Percentiles rank a stretch among this genome's conserved stretches.
phyloP scores from a whole-genome alignment of 2,888 invertebrate species.

The Acanthosepion pharaonis region DNA sequence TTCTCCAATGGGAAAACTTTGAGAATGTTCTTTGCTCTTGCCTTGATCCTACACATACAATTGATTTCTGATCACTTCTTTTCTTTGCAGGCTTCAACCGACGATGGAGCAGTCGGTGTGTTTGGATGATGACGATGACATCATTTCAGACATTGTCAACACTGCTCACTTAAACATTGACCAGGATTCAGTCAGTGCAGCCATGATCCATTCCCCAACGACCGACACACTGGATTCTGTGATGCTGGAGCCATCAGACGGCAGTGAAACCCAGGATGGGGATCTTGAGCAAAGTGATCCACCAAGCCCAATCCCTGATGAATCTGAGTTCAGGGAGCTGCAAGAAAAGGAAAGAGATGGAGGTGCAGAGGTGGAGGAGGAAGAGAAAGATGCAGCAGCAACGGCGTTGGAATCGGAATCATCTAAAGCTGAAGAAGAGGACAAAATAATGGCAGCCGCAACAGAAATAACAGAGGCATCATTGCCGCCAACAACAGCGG shows the following conservation, averaged over 20 bases:
- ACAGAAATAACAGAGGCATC: background rate
- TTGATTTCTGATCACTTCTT: background rate
- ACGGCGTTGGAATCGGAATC: background rate
- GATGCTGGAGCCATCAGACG: constrained; percentile 62
- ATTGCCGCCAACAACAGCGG: background rate
- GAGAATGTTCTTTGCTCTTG: background rate
- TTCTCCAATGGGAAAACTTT: too few species aligned
- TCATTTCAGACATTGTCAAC: background rate
- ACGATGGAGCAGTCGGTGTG: constrained; percentile 48
- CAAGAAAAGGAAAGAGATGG: constrained; percentile 45
- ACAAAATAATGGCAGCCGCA: constrained; percentile 46
- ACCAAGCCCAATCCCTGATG: background rate
- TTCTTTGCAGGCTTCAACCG: background rate
- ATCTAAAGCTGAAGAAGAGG: background rate
- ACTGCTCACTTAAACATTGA: background rate
- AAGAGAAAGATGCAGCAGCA: constrained; percentile 25
- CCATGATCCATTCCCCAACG: constrained; percentile 65
- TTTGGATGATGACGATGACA: constrained; percentile 48
- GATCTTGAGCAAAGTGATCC: background rate
- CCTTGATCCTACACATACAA: background rate
- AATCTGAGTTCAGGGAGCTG: constrained; percentile 38
- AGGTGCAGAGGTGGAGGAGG: constrained; percentile 47
- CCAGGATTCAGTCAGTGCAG: constrained; percentile 11
- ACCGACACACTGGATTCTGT: constrained; percentile 70
- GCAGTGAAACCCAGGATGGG: constrained; percentile 48